Conservation (phyloP, 2,888 invertebrate species). For the Gonocerus acuteangulatus region DNA sequence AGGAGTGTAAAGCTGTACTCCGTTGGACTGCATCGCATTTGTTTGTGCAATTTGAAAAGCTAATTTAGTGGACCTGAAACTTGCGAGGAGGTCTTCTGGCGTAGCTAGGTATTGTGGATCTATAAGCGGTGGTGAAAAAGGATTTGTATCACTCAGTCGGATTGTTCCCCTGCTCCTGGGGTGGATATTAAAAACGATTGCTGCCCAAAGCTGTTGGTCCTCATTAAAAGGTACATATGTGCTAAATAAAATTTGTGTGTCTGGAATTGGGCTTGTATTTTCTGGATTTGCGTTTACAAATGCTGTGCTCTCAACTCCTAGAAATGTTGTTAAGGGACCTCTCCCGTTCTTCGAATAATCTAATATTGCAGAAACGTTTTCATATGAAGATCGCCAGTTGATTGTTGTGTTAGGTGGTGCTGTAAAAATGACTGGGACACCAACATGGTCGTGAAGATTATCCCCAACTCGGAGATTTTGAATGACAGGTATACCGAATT, state of each 20-base stretch:
- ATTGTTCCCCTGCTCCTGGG: constrained; percentile 60
- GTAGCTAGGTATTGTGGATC: constrained; percentile 60
- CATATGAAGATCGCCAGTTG: constrained; percentile 21
- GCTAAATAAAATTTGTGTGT: constrained; percentile 30
- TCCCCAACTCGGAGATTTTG: constrained; percentile 36
- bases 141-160: constrained; percentile 54
- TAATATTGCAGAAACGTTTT: constrained; percentile 24
- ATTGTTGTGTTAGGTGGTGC: constrained; percentile 16
- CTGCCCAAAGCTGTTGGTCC: constrained; percentile 45
- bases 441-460: constrained; percentile 35
- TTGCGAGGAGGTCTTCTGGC: constrained; percentile 54
- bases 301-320: constrained; percentile 29
- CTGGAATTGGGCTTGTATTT: constrained; percentile 23
- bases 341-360: constrained; percentile 23
- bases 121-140: constrained; percentile 56
- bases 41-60: constrained; percentile 52
- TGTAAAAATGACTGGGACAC: constrained; percentile 26
- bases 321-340: constrained; percentile 30
- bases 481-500: constrained; percentile 33
- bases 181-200: constrained; percentile 54
- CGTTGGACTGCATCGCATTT: constrained; percentile 53
- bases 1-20: constrained; percentile 41
- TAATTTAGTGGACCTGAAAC: constrained; percentile 52
- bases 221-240: constrained; percentile 43
- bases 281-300: constrained; percentile 24